Conservation (phyloP, 2,888 invertebrate genomes). For the Spodoptera exigua region DNA sequence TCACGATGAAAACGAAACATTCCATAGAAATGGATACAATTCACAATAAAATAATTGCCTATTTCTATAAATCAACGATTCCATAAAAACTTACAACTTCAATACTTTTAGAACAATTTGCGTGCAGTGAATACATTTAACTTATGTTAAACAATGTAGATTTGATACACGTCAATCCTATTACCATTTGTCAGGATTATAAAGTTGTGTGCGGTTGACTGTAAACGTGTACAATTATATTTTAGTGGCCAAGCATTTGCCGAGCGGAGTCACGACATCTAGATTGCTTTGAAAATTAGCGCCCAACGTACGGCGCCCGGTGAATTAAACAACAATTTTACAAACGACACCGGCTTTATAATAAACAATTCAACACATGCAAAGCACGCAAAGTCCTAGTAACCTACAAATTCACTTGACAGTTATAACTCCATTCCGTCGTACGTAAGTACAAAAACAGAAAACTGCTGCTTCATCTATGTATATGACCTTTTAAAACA, state of each 20-base stretch:
- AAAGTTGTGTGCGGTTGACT: slow-evolving; percentile 31
- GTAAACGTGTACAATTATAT: slow-evolving; percentile 44
- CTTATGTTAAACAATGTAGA: slow-evolving; percentile 37
- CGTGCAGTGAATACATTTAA: slow-evolving; percentile 30
- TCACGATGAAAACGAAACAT: no score
- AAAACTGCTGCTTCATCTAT: background rate
- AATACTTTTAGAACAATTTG: slow-evolving; percentile 15
- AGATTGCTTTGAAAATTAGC: slow-evolving; percentile 44
- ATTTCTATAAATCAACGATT: slow-evolving; percentile 6
- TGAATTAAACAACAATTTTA: slow-evolving; percentile 48
- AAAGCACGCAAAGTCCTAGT: slow-evolving; percentile 21
- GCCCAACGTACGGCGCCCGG: slow-evolving; percentile 18
- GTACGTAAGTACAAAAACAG: background rate
- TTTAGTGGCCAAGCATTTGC: slow-evolving; percentile 37
- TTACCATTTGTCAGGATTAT: slow-evolving; percentile 51
- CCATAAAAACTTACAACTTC: slow-evolving; percentile 7
- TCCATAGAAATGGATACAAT: no score
- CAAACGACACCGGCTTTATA: slow-evolving; percentile 29
- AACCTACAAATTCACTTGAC: background rate
- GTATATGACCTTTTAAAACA: slow-evolving; percentile 17
- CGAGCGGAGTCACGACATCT: slow-evolving; percentile 46
- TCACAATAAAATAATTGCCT: slow-evolving; percentile 7
- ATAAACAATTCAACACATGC: slow-evolving; percentile 10
- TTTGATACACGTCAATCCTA: slow-evolving; percentile 50
- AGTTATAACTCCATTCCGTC: slow-evolving; percentile 1